Evolutionary conservation across 2,888 invertebrate species (phyloP).

Genomic region (Dynastes tityus): DNA sequence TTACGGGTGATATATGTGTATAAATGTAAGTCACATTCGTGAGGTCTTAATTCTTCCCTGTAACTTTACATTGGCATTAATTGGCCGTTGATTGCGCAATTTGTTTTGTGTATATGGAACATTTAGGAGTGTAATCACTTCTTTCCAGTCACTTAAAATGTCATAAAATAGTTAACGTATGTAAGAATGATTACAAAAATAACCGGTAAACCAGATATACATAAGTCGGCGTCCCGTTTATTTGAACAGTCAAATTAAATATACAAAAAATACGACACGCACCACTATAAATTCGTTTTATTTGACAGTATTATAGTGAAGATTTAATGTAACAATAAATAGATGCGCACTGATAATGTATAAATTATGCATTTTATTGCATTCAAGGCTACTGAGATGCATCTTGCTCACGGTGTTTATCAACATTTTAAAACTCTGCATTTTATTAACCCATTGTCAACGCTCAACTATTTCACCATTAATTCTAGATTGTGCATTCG

Average conservation of each 20-base stretch:
- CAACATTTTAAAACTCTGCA: conserved; percentile 46
- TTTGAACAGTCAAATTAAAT: conserved; percentile 49
- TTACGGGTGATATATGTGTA: conserved; percentile 28
- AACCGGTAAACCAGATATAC: conserved; percentile 22
- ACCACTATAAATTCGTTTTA: conserved; percentile 47
- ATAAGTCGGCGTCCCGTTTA: conserved; percentile 41
- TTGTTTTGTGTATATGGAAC: conserved; percentile 45
- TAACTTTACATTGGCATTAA: conserved; percentile 41
- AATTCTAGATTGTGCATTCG: conserved; percentile 21
- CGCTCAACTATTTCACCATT: conserved; percentile 41
- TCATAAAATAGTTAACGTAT: conserved; percentile 52
- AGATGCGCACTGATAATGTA: conserved; percentile 47
- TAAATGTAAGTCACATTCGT: conserved; percentile 29
- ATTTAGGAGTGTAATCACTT: conserved; percentile 47
- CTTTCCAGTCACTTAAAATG: conserved; percentile 51
- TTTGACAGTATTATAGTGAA: conserved; percentile 49
- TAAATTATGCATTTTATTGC: conserved; percentile 52
- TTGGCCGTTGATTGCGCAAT: conserved; percentile 44
- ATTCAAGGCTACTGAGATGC: conserved; percentile 25
- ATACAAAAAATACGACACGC: conserved; percentile 49
- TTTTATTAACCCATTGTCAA: conserved; percentile 48
- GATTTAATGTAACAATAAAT: conserved; percentile 48
- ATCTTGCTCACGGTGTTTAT: conserved; percentile 39
- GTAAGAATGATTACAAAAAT: conserved; percentile 45
- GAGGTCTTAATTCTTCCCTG: conserved; percentile 35